Evolutionary conservation across 2,888 invertebrate genomes (phyloP), one percentile per base, ranked within the genome.

Genomic region (Branchipolynoe longqiensis): DNA sequence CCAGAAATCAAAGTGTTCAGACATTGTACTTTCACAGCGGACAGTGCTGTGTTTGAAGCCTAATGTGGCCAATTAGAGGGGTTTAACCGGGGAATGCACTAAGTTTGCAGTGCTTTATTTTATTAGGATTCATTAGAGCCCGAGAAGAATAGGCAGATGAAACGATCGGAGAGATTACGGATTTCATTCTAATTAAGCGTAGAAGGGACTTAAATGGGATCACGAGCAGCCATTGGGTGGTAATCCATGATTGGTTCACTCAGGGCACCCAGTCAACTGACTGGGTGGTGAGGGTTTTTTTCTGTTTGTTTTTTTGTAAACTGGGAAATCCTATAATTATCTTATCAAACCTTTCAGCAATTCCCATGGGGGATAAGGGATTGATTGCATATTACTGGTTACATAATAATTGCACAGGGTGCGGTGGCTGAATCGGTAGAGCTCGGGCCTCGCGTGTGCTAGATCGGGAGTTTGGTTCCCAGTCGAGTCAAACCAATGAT

Each of bases 201-300:
- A 69, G 69, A 69, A 69, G 18, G 69, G 69, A 38, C 69, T 69
- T 69, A 69, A 33, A 69, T 33, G 69, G 36, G 69, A 69, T 69
- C 69, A 38, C 6, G 69, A 25, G 69, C 33, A 69, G 33, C 69
- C 33, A 69, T 69, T 33, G 69, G 18, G 36, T 6, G 22, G 69
- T 69, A 69, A 69, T 69, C 69, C 36, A 69, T 69, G 25, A 22
- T 38, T 38, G 36, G 33, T 38, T 36, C 22, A n/a, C 69, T 69
- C 38, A 38, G 25, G 69, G 36, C 69, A 38, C 38, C 33, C 69
- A 69, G 69, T 4, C 36, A 36, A 18, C 18, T 8, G 8, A 48
- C 8, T 48, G 18, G 48, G 48, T 8, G 48, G 48, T 12, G 48
- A 18, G 48, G 48, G 48, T 48, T 8, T 48, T 48, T 8, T 48